Conservation (phyloP, 1,140 invertebrate genomes). For the Lutraria rhynchaena region DNA sequence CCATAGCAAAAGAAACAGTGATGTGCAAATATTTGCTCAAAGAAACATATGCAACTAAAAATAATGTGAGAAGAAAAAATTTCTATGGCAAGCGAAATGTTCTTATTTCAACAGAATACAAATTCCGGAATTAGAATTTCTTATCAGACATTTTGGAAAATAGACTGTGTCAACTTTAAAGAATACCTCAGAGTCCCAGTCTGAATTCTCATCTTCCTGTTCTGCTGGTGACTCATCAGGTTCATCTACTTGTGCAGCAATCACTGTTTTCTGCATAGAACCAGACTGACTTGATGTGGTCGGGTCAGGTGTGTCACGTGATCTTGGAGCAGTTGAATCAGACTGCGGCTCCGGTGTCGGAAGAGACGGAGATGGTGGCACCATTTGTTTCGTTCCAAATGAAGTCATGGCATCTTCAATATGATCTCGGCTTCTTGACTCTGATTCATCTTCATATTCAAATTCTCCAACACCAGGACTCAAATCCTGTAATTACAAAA, state of each 20-base stretch:
- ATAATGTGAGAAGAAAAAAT: too few relatives aligned
- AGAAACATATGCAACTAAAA: too few relatives aligned
- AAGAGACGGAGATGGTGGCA: background rate
- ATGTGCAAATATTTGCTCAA: background rate
- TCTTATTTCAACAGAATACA: too few relatives aligned
- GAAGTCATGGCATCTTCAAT: slow-evolving; percentile 34
- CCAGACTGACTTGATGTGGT: slow-evolving; percentile 3
- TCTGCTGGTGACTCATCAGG: slow-evolving; percentile 7
- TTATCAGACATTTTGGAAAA: too few relatives aligned
- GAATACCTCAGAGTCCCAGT: slow-evolving; percentile 71
- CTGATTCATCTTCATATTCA: slow-evolving; percentile 25
- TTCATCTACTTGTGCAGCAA: slow-evolving; percentile 29
- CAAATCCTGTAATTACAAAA: background rate
- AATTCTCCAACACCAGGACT: slow-evolving; percentile 8
- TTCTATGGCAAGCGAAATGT: too few relatives aligned
- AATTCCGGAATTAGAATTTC: too few relatives aligned
- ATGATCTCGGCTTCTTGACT: slow-evolving; percentile 1
- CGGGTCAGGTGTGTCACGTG: slow-evolving; percentile 39
- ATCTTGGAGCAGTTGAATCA: slow-evolving; percentile 16
- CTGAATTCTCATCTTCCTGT: slow-evolving; percentile 7
- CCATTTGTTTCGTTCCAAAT: background rate
- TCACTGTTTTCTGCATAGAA: slow-evolving; percentile 41
- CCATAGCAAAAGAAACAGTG: background rate
- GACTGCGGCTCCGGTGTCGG: slow-evolving; percentile 23
- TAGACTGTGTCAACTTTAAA: too few relatives aligned